Evolutionary conservation across 1,140 invertebrate species (phyloP).

Genomic region (Lethocerus indicus): DNA sequence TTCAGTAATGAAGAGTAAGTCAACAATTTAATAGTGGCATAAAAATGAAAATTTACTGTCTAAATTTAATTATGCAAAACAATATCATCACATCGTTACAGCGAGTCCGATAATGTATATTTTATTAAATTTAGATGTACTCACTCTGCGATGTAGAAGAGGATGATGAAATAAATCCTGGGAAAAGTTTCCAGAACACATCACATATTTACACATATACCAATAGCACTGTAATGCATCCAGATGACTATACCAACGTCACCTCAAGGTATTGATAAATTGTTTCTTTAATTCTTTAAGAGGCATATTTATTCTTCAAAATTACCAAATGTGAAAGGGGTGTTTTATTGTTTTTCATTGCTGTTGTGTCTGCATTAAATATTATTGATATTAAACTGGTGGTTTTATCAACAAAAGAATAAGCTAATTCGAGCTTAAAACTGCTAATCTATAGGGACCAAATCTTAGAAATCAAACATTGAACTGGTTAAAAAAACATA

Average conservation of each 20-base stretch:
- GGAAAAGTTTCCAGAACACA: conserved; percentile 56
- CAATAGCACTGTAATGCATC: conserved; percentile 78
- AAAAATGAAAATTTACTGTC: too few species aligned
- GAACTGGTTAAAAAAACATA: too few species aligned
- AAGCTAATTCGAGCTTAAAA: background rate
- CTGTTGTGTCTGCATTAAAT: background rate
- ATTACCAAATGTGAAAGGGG: background rate
- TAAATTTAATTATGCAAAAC: too few species aligned
- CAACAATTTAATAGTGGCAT: too few species aligned
- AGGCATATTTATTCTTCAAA: background rate
- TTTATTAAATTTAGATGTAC: conserved; percentile 52
- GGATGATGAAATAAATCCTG: conserved; percentile 53
- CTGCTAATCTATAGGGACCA: too few species aligned
- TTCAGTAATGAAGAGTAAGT: too few species aligned
- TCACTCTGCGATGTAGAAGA: conserved; percentile 77
- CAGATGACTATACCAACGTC: conserved; percentile 55
- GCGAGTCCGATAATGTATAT: too few species aligned
- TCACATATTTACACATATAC: conserved; percentile 73
- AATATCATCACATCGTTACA: too few species aligned
- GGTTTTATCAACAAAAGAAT: background rate
- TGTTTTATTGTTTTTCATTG: background rate
- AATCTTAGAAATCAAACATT: too few species aligned
- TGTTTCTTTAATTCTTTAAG: too few species aligned
- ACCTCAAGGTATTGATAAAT: conserved; percentile 35
- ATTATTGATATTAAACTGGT: background rate